Evolutionary conservation across 2,797 vertebrate genomes (phyloP).

Genomic region (Falco rusticolus): DNA sequence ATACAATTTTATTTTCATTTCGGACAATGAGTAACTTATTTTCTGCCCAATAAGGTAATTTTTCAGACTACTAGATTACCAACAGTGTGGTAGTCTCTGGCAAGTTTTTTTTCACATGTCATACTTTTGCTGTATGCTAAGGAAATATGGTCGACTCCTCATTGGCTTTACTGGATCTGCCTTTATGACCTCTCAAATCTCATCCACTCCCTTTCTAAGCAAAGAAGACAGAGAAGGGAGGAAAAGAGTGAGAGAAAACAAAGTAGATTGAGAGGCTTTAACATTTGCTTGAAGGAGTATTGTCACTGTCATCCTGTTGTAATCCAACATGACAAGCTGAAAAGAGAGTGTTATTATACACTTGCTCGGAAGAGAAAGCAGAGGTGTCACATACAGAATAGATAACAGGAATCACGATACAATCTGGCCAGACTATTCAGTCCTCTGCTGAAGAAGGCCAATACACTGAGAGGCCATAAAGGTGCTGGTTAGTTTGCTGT

Average conservation of each 20-base stretch:
- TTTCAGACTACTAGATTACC: background rate
- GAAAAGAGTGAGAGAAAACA: background rate
- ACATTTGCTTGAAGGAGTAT: background rate
- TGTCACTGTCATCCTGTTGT: slow-evolving; percentile 14
- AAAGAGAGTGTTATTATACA: slow-evolving; percentile 32
- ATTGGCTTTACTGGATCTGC: background rate
- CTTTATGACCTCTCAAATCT: background rate
- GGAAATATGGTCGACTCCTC: background rate
- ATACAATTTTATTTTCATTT: background rate
- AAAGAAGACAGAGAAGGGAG: background rate
- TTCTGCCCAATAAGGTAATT: background rate
- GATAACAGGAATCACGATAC: background rate
- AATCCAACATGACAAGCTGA: slow-evolving; percentile 46
- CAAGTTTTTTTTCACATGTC: background rate
- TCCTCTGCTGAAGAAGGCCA: background rate
- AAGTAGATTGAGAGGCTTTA: background rate
- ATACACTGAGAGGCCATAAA: background rate
- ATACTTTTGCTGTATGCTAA: background rate
- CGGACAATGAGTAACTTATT: background rate
- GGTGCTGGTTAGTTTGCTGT: background rate
- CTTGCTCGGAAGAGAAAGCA: slow-evolving; percentile 19
- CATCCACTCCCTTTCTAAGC: background rate
- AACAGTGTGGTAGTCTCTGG: background rate
- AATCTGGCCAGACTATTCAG: background rate
- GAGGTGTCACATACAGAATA: background rate